Evolutionary conservation across 1,140 invertebrate genomes (phyloP), one percentile per base, ranked within the genome.

Genomic region (Meloidogyne hapla): DNA sequence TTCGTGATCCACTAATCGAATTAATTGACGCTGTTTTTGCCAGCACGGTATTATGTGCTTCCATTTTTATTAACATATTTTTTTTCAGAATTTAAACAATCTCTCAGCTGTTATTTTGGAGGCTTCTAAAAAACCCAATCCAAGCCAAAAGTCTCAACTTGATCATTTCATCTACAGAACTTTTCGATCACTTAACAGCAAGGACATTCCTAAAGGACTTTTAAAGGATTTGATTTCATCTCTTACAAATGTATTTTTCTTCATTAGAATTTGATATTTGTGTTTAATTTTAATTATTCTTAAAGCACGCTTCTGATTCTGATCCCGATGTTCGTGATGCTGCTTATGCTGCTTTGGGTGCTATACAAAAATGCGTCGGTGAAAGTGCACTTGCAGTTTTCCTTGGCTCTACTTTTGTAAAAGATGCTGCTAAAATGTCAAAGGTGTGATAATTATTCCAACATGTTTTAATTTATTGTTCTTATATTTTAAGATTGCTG

Each of bases 361-460:
- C 94, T 0, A 91, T 94, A 3, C 92, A 94, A 89, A 98, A 96
- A 88, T 90, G 96, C 5, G 92, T 96, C 18, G 93, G 94, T n/a
- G 95, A 98, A 13, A 96, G 95, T 88, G 90, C 91, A 18, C 92
- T 98, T 69, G 90, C 90, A 64, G 92, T 94, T 0, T 93, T 96
- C 83, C 89, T 98, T 21, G 90, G 91, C 1, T 8, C 71, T 33
- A 95, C 98, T 87, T 88, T 98, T 3, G 95, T 87, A 45, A 75
- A 94, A 86, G 91, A 92, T 61, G 78, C 84, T n/a, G 88, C 96
- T 2, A 99, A 98, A 89, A 92, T 96, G 91, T 90, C 91, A 26
- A 98, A 98, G 89, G 91, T 92, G n/a, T n/a, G n/a, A n/a, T n/a
- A n/a, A n/a, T n/a, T n/a, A n/a, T n/a, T n/a, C n/a, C n/a, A n/a